Evolutionary conservation across 2,113 vertebrate genomes (phyloP), one percentile per base, ranked within the genome.

Genomic region (Scomber scombrus): DNA sequence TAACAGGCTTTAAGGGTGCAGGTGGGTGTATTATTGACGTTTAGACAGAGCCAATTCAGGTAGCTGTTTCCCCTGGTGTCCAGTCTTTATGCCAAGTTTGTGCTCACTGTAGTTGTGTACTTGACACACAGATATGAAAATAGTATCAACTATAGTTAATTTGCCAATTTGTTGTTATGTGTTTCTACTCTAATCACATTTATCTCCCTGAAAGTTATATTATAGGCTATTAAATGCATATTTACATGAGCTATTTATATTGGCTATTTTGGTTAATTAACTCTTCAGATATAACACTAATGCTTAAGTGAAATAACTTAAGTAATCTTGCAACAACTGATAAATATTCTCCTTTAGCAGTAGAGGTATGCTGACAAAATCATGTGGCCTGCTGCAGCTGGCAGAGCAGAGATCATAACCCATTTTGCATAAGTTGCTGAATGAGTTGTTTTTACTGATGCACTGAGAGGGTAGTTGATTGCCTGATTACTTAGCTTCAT

Each of bases 401-500:
- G 8, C 61, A 71, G 75, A 65, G 56, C 49, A 54, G 31, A 71
- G 34, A 86, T 82, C 75, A 57, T 58, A 54, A 73, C 55, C 77
- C 70, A 16, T 80, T 78, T 56, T 61, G 12, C 68, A 13, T 51
- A 76, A 82, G 29, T 58, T 77, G 61, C 78, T 75, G 55, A 88
- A 73, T 76, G 71, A 77, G 64, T 78, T 79, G 31, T 82, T 87
- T 81, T 69, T 76, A 56, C 46, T 66, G 74, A 69, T 82, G 46
- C 61, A 78, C 65, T 75, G 62, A 86, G 66, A 66, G 51, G 40
- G n/a, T 74, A 49, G 51, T 43, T 89, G 81, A 88, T 88, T 80
- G 65, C 82, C 73, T 75, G 75, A 88, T 86, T 71, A 87, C 73
- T 88, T 68, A 45, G 47, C 69, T 81, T 71, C 56, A 77, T 80